phyloP scores from a whole-genome alignment of 2,113 vertebrate genomes.

The Cyprinus carpio region DNA sequence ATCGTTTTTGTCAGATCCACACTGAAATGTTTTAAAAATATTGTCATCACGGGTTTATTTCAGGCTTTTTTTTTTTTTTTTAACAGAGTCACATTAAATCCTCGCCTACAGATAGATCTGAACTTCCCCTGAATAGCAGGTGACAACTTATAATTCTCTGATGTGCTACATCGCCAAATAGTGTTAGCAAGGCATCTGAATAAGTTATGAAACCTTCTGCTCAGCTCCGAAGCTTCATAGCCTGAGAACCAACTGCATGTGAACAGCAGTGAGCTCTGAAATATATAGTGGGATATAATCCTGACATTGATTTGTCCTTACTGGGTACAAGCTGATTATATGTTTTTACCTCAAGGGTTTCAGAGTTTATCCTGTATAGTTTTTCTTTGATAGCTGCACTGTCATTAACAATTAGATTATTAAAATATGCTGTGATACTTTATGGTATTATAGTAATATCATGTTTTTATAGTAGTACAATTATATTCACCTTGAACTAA shows the following conservation, averaged over 20 bases:
- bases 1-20: background rate
- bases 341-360: no score
- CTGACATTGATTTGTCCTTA: background rate
- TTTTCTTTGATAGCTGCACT: background rate
- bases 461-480: background rate
- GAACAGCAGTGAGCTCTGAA: background rate
- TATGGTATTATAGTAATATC: background rate
- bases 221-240: background rate
- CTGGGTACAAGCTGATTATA: no score
- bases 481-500: no score
- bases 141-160: background rate
- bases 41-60: conserved; percentile 43
- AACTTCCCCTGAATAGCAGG: background rate
- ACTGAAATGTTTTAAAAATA: conserved; percentile 31
- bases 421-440: background rate
- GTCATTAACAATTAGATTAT: background rate
- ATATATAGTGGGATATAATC: conserved; percentile 6
- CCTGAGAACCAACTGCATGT: background rate
- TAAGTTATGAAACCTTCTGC: conserved; percentile 50
- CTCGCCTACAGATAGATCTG: background rate
- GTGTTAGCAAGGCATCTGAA: conserved; percentile 37
- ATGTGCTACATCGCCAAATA: conserved; percentile 27
- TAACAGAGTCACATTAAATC: background rate
- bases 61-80: background rate
- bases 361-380: background rate